Evolutionary conservation across 1,140 invertebrate genomes (phyloP), one percentile per base, ranked within the genome.

Genomic region (Ditylenchus dipsaci): DNA sequence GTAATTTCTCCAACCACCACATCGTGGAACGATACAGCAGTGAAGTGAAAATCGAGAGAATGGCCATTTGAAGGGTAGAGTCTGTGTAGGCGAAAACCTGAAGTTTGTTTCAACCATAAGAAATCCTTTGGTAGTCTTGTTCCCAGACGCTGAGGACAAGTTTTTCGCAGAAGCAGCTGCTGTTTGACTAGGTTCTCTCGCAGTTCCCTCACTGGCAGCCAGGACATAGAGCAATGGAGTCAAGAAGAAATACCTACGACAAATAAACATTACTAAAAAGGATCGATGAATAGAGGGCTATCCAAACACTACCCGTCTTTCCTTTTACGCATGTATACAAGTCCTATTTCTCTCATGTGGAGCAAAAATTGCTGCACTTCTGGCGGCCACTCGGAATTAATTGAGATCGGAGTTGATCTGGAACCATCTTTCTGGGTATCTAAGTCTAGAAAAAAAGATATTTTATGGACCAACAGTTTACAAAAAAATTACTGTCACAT

Each of bases 241-340:
- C 17, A 72, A 13, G 72, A 72, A 72, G 63, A 72, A 72, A 29
- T 53, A 72, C 11, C 68, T 69, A 33, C 53, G 73, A 13, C 30
- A 67, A n/a, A 27, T 15, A 26, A 30, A 8, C 17, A 65, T 7
- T 66, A 15, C 45, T 19, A 53, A 65, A 65, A 19, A 11, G n/a
- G 29, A 11, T 59, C 17, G 11, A 23, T 19, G 11, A 65, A n/a
- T 11, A 63, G 57, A 63, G 19, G 11, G 56, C n/a, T 21, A 53
- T 56, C 11, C 11, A 38, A 45, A 21, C 38, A 17, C 49, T 33
- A 74, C 75, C 74, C 74, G 42, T 75, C 74, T 42, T 75, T 75
- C 1, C 76, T 27, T 65, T 75, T 75, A 30, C 74, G 76, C 29
- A 78, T 75, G 27, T 74, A 75, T 26, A 75, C 62, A 21, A 75